phyloP scores from a whole-genome alignment of 2,888 invertebrate genomes.

The Apoda limacodes region DNA sequence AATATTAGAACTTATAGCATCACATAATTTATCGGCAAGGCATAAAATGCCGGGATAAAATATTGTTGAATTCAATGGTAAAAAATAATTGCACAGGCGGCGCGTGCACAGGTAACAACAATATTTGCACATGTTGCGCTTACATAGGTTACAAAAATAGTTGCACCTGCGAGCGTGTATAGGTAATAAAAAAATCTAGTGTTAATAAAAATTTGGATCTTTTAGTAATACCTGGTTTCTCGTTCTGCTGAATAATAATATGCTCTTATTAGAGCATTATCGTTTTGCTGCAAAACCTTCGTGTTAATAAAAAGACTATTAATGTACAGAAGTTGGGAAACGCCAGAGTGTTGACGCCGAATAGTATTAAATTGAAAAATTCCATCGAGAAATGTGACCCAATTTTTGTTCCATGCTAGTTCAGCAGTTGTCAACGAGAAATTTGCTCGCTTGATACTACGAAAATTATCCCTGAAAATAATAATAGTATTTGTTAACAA shows the following conservation, averaged over 20 bases:
- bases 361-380: slow-evolving; percentile 82
- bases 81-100: too few species aligned
- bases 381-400: slow-evolving; percentile 85
- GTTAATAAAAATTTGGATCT: too few species aligned
- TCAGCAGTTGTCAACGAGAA: slow-evolving; percentile 32
- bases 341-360: slow-evolving; percentile 65
- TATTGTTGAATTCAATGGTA: too few species aligned
- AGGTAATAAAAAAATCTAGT: too few species aligned
- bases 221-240: slow-evolving; percentile 29
- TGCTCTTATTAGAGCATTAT: slow-evolving; percentile 19
- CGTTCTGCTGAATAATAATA: slow-evolving; percentile 21
- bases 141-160: too few species aligned
- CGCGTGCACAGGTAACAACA: too few species aligned
- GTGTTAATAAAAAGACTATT: slow-evolving; percentile 26
- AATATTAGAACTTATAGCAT: too few species aligned
- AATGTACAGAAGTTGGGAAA: slow-evolving; percentile 70
- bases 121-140: too few species aligned
- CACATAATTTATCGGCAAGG: too few species aligned
- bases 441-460: slow-evolving; percentile 28
- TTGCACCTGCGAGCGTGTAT: too few species aligned
- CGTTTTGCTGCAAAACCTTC: slow-evolving; percentile 7
- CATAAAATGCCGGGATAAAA: too few species aligned
- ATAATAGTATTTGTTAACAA: too few species aligned
- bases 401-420: slow-evolving; percentile 77
- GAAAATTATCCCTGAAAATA: slow-evolving; percentile 33